These are phyloP conservation scores for Helicoverpa armigera DNA, from an alignment of 1,140 invertebrate species.

Conservation along the genomic window DNA sequence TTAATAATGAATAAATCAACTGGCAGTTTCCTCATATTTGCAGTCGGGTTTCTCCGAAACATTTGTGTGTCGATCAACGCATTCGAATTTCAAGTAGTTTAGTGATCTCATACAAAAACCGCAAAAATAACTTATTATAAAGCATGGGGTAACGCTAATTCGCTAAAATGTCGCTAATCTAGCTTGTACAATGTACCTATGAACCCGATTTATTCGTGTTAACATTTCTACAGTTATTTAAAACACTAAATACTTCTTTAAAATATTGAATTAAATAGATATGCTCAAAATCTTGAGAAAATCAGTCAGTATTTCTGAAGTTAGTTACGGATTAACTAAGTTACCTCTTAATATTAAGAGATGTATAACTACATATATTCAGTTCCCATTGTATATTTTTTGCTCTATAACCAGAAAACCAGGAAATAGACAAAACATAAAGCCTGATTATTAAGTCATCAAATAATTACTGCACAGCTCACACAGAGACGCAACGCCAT, in stretches of 20 bases:
- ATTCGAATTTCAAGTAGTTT: neutral
- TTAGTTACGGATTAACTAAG: too few species aligned
- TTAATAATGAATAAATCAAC: neutral
- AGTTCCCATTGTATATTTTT: too few species aligned
- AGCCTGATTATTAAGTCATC: slow-evolving; percentile 25
- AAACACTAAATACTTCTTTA: too few species aligned
- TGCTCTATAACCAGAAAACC: neutral
- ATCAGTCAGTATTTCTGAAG: too few species aligned
- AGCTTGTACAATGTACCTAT: too few species aligned
- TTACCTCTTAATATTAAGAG: too few species aligned
- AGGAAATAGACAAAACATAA: slow-evolving; percentile 13
- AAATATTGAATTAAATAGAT: too few species aligned
- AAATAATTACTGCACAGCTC: slow-evolving; percentile 26
- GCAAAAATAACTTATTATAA: neutral
- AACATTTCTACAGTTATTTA: too few species aligned
- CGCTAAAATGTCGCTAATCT: too few species aligned
- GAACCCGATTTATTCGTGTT: too few species aligned
- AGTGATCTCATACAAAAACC: neutral
- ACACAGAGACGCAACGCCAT: neutral
- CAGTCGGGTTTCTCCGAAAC: neutral
- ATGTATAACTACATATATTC: too few species aligned
- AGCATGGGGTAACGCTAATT: neutral
- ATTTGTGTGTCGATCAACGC: neutral
- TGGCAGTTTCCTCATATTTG: slow-evolving; percentile 1
- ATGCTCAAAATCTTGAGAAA: too few species aligned